A percentile compares a stretch with the other conserved stretches of the same genome.
phyloP scores from a whole-genome alignment of 2,888 invertebrate genomes.

The Syrphus vitripennis region DNA sequence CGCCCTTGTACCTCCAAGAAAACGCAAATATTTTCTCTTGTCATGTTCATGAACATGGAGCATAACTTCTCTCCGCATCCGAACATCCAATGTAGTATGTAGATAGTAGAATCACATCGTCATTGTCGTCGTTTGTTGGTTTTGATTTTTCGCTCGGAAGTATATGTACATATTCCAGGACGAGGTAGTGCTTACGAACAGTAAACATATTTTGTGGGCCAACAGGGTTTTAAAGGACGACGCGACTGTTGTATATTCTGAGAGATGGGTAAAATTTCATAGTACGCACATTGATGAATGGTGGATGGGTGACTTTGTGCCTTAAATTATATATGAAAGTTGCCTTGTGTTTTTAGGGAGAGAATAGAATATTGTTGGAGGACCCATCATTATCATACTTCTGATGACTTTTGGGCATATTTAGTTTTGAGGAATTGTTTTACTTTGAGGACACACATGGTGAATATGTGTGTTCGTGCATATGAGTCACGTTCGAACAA shows the following conservation, averaged over 20 bases:
- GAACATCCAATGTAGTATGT: constrained; percentile 10
- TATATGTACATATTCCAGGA: constrained; percentile 34
- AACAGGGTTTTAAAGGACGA: background rate
- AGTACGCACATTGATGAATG: constrained; percentile 47
- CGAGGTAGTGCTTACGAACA: constrained; percentile 35
- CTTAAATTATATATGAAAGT: background rate
- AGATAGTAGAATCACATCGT: constrained; percentile 55
- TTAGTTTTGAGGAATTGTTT: constrained; percentile 34
- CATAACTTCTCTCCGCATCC: constrained; percentile 42
- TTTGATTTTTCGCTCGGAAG: constrained; percentile 60
- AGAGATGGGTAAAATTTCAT: too few species aligned
- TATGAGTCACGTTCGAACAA: constrained; percentile 29
- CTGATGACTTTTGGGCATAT: constrained; percentile 7
- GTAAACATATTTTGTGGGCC: constrained; percentile 48
- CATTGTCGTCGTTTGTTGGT: constrained; percentile 48
- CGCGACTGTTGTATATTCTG: background rate
- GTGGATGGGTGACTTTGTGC: constrained; percentile 37
- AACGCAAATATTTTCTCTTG: constrained; percentile 69
- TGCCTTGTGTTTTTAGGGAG: background rate
- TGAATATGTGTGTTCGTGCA: background rate
- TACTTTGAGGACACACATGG: constrained; percentile 15
- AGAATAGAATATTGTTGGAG: constrained; percentile 22
- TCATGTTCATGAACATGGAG: constrained; percentile 57
- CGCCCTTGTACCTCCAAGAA: constrained; percentile 9
- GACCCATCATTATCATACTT: background rate